A percentile compares a stretch with the other conserved stretches of the same genome.
Evolutionary conservation across 1,140 invertebrate genomes (phyloP).

Genomic region (Batillaria attramentaria): DNA sequence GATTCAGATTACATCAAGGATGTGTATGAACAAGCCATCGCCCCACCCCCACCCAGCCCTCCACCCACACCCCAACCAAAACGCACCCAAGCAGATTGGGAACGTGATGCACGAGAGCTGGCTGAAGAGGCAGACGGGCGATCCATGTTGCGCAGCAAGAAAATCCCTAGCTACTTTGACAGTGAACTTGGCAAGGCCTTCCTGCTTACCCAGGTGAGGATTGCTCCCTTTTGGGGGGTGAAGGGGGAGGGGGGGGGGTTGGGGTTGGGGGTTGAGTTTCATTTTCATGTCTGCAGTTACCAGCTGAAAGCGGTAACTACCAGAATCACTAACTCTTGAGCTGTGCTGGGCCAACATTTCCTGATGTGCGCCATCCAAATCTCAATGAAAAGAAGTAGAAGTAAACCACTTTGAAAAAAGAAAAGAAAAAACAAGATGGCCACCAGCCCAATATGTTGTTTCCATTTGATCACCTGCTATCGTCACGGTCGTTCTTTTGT

Average conservation of each 20-base stretch:
- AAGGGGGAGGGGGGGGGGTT: background rate
- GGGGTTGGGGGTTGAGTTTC: background rate
- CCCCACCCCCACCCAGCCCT: conserved; percentile 57
- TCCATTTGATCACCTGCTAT: too few species aligned
- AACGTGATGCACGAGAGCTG: conserved; percentile 62
- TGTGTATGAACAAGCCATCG: conserved; percentile 63
- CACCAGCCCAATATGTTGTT: too few species aligned
- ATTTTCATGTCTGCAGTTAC: too few species aligned
- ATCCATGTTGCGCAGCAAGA: conserved; percentile 56
- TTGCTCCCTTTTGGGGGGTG: background rate
- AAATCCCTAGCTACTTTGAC: conserved; percentile 69
- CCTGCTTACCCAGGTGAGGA: conserved; percentile 55
- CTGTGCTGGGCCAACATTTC: too few species aligned
- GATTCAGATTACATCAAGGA: conserved; percentile 46
- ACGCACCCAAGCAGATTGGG: conserved; percentile 64
- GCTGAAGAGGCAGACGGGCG: conserved; percentile 58
- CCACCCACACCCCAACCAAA: conserved; percentile 64
- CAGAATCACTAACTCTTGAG: too few species aligned
- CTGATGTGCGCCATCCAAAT: too few species aligned
- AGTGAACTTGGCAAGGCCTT: conserved; percentile 70
- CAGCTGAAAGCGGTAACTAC: too few species aligned
- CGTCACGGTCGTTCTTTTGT: too few species aligned
- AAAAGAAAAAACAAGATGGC: too few species aligned
- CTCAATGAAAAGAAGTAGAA: too few species aligned
- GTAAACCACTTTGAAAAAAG: too few species aligned